These are phyloP conservation scores for Brachirus orientalis DNA, from an alignment of 2,113 vertebrate species.

Conservation along the genomic window DNA sequence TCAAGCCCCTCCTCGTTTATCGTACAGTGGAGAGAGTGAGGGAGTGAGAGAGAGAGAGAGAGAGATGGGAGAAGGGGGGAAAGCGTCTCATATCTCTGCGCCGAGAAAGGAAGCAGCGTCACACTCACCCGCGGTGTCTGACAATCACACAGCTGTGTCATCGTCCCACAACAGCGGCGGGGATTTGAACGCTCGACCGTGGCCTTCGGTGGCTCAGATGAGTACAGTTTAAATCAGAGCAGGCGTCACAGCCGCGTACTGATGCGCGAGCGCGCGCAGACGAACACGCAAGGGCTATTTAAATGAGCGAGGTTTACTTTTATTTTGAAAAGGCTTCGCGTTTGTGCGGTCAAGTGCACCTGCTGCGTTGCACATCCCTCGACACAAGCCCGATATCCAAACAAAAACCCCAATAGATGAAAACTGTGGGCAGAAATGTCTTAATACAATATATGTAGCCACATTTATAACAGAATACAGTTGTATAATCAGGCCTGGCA, in stretches of 20 bases:
- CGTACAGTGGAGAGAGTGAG: constrained; percentile 65
- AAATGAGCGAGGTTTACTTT: not conserved
- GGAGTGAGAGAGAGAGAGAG: not conserved
- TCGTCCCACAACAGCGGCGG: not conserved
- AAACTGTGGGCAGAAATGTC: too few relatives aligned
- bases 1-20: constrained; percentile 81
- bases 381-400: too few relatives aligned
- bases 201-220: too few relatives aligned
- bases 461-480: too few relatives aligned
- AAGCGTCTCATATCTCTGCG: constrained; percentile 56
- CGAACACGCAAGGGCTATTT: too few relatives aligned
- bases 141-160: not conserved
- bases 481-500: too few relatives aligned
- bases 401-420: too few relatives aligned
- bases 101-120: constrained; percentile 69
- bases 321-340: constrained; percentile 52
- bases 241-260: too few relatives aligned
- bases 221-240: too few relatives aligned
- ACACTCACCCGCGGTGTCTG: constrained; percentile 38
- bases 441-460: too few relatives aligned
- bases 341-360: constrained; percentile 31
- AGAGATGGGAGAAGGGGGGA: not conserved
- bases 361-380: too few relatives aligned
- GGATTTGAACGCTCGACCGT: not conserved
- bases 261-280: too few relatives aligned